Percentiles rank a stretch among this genome's conserved stretches.
Conservation (phyloP, 1,140 invertebrate genomes). For the Ceratosolen solmsi region DNA sequence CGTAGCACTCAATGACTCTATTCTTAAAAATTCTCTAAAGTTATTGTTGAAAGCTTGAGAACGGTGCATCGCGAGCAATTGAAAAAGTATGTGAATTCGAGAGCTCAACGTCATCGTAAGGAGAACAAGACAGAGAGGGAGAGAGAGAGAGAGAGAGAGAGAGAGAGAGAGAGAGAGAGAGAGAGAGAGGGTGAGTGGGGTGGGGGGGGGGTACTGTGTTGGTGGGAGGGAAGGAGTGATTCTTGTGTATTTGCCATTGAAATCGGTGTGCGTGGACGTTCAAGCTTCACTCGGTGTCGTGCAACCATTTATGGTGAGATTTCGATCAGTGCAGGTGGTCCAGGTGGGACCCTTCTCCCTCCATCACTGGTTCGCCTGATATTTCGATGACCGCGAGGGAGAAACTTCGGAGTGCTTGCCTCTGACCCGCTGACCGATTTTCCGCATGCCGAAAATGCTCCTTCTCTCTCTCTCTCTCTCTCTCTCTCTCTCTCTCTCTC, state of each 20-base stretch:
- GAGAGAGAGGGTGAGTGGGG: background rate
- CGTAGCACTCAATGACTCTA: too few relatives aligned
- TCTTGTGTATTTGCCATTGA: conserved; percentile 35
- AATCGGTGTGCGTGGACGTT: conserved; percentile 17
- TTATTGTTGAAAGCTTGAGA: background rate
- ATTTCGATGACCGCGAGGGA: conserved; percentile 27
- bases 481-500: background rate
- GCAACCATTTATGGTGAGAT: conserved; percentile 52
- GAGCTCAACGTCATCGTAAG: background rate
- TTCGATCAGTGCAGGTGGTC: conserved; percentile 51
- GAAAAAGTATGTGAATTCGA: background rate
- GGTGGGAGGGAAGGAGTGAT: conserved; percentile 5
- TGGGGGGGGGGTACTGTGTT: background rate
- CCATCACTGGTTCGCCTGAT: background rate
- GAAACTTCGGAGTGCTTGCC: background rate
- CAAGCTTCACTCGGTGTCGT: conserved; percentile 1
- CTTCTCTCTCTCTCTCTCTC: background rate
- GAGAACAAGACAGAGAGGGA: background rate
- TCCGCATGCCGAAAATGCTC: background rate
- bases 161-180: conserved; percentile 2
- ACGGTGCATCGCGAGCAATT: background rate
- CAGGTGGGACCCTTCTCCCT: conserved; percentile 25
- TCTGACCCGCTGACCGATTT: conserved; percentile 57
- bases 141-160: background rate
- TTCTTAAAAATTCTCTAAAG: background rate